Evolutionary conservation across 64 coral and sea anemone genomes (phyloP).

Genomic region (Dendrophyllia cribrosa): DNA sequence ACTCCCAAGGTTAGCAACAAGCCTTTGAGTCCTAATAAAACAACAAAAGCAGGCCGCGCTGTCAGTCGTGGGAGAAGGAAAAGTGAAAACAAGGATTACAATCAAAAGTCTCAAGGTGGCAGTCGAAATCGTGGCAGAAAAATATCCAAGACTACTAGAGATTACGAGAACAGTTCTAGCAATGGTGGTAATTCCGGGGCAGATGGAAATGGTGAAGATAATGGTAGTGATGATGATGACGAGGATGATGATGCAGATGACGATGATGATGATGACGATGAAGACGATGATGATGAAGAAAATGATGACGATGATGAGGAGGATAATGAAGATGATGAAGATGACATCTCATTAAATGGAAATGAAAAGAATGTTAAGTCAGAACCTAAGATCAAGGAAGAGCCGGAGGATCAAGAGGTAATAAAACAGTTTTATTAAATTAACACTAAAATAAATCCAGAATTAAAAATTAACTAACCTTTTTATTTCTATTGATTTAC

Average conservation of each 20-base stretch:
- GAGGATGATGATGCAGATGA: conserved; percentile 69
- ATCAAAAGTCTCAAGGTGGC: conserved; percentile 44
- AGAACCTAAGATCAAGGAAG: conserved; percentile 13
- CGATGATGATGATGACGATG: conserved; percentile 69
- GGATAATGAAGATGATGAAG: conserved; percentile 72
- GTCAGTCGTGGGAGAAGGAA: conserved; percentile 56
- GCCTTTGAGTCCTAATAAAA: background rate
- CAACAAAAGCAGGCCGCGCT: background rate
- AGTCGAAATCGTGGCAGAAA: conserved; percentile 53
- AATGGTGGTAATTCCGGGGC: conserved; percentile 75
- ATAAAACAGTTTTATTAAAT: no score
- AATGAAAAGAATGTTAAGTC: conserved; percentile 44
- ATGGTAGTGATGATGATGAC: conserved; percentile 70
- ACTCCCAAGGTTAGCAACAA: background rate
- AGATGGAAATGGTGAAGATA: conserved; percentile 80
- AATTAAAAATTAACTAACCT: no score
- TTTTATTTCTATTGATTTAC: no score
- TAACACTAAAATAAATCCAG: no score
- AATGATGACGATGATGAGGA: conserved; percentile 70
- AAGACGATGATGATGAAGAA: conserved; percentile 71
- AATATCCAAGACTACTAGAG: conserved; percentile 42
- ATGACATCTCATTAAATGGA: conserved; percentile 35
- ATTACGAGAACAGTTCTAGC: conserved; percentile 76
- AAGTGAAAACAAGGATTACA: conserved; percentile 75
- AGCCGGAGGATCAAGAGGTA: conserved; percentile 37